phyloP scores from a whole-genome alignment of 2,113 vertebrate species.

The Murina feae region DNA sequence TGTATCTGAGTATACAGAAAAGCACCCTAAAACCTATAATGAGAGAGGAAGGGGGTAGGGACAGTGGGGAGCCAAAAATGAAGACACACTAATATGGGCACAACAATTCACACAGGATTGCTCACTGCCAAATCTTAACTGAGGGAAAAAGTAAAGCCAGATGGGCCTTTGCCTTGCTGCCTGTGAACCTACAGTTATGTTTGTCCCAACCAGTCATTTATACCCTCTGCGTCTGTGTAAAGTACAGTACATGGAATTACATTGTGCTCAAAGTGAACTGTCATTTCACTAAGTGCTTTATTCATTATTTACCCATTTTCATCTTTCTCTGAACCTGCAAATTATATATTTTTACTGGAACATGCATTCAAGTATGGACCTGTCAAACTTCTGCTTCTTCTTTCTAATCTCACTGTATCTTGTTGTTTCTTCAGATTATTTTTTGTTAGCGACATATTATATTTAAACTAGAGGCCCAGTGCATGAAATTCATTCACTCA shows the following conservation, averaged over 20 bases:
- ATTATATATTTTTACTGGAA: not conserved
- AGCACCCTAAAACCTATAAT: not conserved
- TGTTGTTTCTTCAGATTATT: not conserved
- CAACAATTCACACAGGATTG: not conserved
- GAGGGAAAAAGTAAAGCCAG: not conserved
- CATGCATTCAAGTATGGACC: not conserved
- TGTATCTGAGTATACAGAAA: not conserved
- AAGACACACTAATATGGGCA: not conserved
- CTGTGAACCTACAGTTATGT: not conserved
- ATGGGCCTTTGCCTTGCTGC: not conserved
- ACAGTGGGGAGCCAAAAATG: not conserved
- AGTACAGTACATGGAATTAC: not conserved
- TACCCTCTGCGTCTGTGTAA: not conserved
- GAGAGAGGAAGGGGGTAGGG: not conserved
- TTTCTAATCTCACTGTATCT: not conserved
- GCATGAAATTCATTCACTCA: too few species aligned
- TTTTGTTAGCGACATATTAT: not conserved
- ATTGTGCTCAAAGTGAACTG: not conserved
- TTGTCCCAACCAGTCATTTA: not conserved
- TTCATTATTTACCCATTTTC: not conserved
- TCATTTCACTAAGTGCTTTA: not conserved
- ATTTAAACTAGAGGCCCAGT: not conserved
- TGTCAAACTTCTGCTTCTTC: not conserved
- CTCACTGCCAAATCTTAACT: not conserved
- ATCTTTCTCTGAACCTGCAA: conserved; percentile 7